Evolutionary conservation across 2,797 vertebrate species (phyloP).

Genomic region (Harpagifer antarcticus): DNA sequence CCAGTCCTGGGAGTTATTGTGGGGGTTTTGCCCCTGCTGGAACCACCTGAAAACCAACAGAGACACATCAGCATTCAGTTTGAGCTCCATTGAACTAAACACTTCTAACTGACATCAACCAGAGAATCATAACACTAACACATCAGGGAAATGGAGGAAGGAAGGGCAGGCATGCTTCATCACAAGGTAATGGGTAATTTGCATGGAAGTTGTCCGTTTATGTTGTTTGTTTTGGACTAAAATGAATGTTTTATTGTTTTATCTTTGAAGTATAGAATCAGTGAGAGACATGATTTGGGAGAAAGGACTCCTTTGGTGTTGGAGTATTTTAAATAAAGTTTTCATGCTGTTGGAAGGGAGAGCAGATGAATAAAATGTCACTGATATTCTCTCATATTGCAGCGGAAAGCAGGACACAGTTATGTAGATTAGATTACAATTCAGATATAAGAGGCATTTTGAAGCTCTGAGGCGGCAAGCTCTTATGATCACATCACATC

Average conservation of each 20-base stretch:
- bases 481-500: slow-evolving; percentile 38
- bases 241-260: not conserved
- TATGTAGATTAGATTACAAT: slow-evolving; percentile 1
- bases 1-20: slow-evolving; percentile 94
- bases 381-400: not conserved
- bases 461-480: not conserved
- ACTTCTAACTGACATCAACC: not conserved
- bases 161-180: slow-evolving; percentile 18
- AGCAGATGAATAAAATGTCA: slow-evolving; percentile 8
- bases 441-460: slow-evolving; percentile 1
- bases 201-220: not conserved
- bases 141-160: slow-evolving; percentile 2
- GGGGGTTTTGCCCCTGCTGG: slow-evolving; percentile 93
- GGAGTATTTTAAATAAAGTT: slow-evolving; percentile 31
- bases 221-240: slow-evolving; percentile 11
- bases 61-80: slow-evolving; percentile 22
- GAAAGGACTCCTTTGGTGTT: not conserved
- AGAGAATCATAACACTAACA: slow-evolving; percentile 13
- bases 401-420: slow-evolving; percentile 7
- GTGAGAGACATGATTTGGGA: not conserved
- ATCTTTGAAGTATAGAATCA: slow-evolving; percentile 5
- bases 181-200: slow-evolving; percentile 13
- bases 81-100: not conserved
- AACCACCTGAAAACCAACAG: slow-evolving; percentile 90
- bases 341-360: slow-evolving; percentile 27